Evolutionary conservation across 2,113 vertebrate species (phyloP).

Genomic region (Euleptes europaea): DNA sequence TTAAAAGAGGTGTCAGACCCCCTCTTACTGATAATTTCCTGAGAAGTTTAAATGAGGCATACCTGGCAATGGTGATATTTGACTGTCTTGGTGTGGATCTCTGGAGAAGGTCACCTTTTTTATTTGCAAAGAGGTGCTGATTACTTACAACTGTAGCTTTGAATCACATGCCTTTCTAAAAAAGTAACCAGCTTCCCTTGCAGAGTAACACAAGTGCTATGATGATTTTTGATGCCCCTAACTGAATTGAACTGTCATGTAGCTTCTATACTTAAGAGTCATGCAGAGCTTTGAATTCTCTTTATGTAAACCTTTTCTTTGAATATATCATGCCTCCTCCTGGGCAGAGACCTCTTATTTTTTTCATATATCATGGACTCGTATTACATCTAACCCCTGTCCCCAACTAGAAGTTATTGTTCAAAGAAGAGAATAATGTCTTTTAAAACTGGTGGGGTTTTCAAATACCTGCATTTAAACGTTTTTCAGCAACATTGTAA

Average conservation of each 20-base stretch:
- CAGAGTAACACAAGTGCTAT: not conserved
- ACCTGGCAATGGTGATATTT: not conserved
- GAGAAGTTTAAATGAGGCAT: not conserved
- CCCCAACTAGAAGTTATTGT: not conserved
- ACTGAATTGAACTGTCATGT: not conserved
- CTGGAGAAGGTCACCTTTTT: not conserved
- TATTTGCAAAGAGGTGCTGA: not conserved
- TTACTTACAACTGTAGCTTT: not conserved
- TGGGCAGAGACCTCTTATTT: not conserved
- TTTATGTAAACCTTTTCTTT: not conserved
- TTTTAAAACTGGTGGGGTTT: not conserved
- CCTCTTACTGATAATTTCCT: not conserved
- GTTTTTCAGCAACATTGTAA: not conserved
- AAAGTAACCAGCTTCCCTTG: not conserved
- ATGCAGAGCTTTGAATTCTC: not conserved
- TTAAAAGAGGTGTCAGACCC: not conserved
- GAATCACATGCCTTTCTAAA: not conserved
- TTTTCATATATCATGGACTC: not conserved
- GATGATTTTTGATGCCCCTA: not conserved
- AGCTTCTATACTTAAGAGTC: not conserved
- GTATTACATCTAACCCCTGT: no score
- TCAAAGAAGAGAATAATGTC: not conserved
- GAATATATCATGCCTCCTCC: not conserved
- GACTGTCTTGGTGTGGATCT: conserved; percentile 1
- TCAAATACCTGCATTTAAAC: not conserved